Evolutionary conservation across 2,888 invertebrate species (phyloP).

Genomic region (Marasmarcha lunaedactyla): DNA sequence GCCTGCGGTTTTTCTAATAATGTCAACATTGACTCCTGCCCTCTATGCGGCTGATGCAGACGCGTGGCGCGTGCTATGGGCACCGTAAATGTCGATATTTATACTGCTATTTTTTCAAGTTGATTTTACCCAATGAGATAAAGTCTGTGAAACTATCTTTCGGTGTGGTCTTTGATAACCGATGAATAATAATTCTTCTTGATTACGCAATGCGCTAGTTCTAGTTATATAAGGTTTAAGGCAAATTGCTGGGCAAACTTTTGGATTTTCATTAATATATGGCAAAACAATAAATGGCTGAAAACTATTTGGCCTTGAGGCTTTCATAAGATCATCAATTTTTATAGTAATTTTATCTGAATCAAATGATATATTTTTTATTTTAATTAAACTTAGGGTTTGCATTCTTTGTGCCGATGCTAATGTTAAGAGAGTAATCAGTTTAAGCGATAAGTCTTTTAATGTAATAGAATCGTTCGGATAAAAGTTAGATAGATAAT

Average conservation of each 20-base stretch:
- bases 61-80: constrained; percentile 18
- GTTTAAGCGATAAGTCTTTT: constrained; percentile 12
- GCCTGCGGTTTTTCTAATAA: constrained; percentile 15
- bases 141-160: constrained; percentile 3
- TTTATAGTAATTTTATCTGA: constrained; percentile 1
- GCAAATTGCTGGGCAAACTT: constrained; percentile 1
- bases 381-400: constrained; percentile 15
- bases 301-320: not conserved
- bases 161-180: constrained; percentile 2
- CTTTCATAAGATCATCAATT: constrained; percentile 3
- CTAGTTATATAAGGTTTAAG: not conserved
- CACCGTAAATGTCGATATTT: constrained; percentile 8
- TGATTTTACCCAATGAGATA: constrained; percentile 2
- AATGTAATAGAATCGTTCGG: constrained; percentile 4
- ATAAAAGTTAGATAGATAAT: constrained; percentile 4
- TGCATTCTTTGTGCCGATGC: constrained; percentile 14
- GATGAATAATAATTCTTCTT: not conserved
- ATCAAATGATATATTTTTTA: constrained; percentile 9
- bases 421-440: constrained; percentile 17
- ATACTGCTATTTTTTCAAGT: constrained; percentile 11
- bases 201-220: not conserved
- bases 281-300: constrained; percentile 3
- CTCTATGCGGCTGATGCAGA: constrained; percentile 17
- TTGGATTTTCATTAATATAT: not conserved
- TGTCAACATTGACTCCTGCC: constrained; percentile 15